Evolutionary conservation across 2,888 invertebrate species (phyloP).

Genomic region (Xestia xanthographa): DNA sequence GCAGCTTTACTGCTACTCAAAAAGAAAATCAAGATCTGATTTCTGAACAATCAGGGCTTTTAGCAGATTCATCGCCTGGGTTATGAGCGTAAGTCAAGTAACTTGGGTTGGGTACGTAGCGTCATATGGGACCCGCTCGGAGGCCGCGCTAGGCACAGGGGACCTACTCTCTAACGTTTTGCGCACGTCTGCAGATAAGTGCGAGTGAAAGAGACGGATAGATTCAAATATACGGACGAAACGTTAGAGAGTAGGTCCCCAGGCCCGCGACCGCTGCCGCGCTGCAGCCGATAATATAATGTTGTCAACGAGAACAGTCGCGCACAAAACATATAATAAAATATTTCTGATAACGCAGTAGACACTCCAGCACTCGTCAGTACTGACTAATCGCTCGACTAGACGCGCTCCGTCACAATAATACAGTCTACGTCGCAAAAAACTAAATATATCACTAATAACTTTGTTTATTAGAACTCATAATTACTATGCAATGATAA

Average conservation of each 20-base stretch:
- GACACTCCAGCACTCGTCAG: slow-evolving; percentile 38
- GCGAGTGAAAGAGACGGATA: too few relatives aligned
- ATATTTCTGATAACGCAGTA: slow-evolving; percentile 25
- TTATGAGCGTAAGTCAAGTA: background rate
- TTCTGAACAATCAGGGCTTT: too few relatives aligned
- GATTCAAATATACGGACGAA: too few relatives aligned
- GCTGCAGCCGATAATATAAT: background rate
- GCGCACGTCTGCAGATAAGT: too few relatives aligned
- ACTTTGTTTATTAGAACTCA: slow-evolving; percentile 17
- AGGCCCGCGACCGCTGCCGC: background rate
- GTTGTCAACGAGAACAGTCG: background rate
- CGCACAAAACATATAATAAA: background rate
- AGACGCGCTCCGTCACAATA: slow-evolving; percentile 44
- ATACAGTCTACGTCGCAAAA: slow-evolving; percentile 44
- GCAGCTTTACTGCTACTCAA: too few relatives aligned
- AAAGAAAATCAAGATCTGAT: too few relatives aligned
- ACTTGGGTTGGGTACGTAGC: background rate
- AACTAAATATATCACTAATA: slow-evolving; percentile 9
- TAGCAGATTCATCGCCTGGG: too few relatives aligned
- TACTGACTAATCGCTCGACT: slow-evolving; percentile 48
- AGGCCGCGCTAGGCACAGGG: background rate
- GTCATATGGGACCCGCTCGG: background rate
- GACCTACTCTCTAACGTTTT: too few relatives aligned
- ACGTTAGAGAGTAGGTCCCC: too few relatives aligned
- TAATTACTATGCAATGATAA: slow-evolving; percentile 3